Evolutionary conservation across 2,888 invertebrate species (phyloP).

Genomic region (Pteria penguin): DNA sequence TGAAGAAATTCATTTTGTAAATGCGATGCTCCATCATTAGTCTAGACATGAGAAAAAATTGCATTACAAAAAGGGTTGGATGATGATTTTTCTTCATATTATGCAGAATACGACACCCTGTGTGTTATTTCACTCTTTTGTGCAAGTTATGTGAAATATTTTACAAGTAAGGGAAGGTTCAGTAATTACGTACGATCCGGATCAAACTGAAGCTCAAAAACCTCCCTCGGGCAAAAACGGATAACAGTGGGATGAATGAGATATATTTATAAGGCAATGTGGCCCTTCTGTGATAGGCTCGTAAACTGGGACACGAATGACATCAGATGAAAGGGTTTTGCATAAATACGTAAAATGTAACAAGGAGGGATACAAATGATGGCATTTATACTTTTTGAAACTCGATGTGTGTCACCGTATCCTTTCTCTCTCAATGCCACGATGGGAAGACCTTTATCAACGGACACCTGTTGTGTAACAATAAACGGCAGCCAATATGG

Average conservation of each 20-base stretch:
- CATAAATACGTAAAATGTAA: background rate
- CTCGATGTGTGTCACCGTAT: background rate
- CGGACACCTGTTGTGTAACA: no score
- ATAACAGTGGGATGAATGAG: background rate
- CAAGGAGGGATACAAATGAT: background rate
- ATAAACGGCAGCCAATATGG: no score
- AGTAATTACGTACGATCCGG: background rate
- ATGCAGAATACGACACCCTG: no score
- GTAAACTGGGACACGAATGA: background rate
- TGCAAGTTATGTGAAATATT: background rate
- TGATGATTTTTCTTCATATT: no score
- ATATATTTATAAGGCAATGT: background rate
- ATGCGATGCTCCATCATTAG: no score
- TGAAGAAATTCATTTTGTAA: no score
- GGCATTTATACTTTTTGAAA: background rate
- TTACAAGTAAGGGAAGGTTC: background rate
- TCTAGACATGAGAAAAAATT: no score
- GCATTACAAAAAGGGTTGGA: no score
- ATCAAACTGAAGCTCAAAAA: background rate
- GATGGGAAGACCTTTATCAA: background rate
- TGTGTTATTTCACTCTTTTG: no score
- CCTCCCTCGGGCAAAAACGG: background rate
- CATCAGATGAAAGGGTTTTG: background rate
- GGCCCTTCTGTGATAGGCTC: background rate
- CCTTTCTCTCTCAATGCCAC: background rate